Base-by-base conservation (phyloP, 2,113 vertebrate species). In the Callopanchax toddi region DNA sequence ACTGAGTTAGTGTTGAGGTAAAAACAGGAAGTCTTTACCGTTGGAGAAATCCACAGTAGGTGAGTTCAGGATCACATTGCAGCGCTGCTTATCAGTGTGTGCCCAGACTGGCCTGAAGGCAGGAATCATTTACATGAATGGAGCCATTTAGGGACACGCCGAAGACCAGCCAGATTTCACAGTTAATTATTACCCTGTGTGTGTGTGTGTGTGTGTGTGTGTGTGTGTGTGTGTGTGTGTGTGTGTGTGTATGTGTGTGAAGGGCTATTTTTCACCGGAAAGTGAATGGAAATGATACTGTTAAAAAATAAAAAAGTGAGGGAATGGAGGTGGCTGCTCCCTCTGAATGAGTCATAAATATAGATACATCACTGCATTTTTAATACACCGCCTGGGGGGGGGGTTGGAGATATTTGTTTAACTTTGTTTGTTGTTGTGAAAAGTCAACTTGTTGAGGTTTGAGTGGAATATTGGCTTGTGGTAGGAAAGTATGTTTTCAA, bases 51-150 rank as follows among this genome's bases (percentile, higher is more conserved):
- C 59, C 83, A 62, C 36, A 53, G 61, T 57, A 65, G 57, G 70
- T 83, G 72, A 76, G 68, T 72, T 77, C 46, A 66, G 71, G 64
- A 65, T 44, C 62, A 76, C 73, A 66, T 40, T 2, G 15, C 37
- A 78, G 58, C 42, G 34, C 43, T 50, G 79, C 82, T 88, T 85
- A 87, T 90, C 87, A 82, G 81, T 81, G 74, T 81, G 70, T 71
- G 79, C 52, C 82, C 89, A 90, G 80, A 85, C 84, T 52, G 51
- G 77, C 73, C 82, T 64, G 76, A 51, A 78, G 81, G 84, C 81
- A 85, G 67, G 51, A 82, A 67, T 83, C 79, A 79, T 86, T 88
- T 81, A 86, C 85, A 78, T 76, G 83, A 85, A 82, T 78, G 80
- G 63, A 59, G 84, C 77, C 80, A 80, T 89, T 86, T 87, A 83